Evolutionary conservation across 2,888 invertebrate species (phyloP).

Genomic region (Stramonita haemastoma): DNA sequence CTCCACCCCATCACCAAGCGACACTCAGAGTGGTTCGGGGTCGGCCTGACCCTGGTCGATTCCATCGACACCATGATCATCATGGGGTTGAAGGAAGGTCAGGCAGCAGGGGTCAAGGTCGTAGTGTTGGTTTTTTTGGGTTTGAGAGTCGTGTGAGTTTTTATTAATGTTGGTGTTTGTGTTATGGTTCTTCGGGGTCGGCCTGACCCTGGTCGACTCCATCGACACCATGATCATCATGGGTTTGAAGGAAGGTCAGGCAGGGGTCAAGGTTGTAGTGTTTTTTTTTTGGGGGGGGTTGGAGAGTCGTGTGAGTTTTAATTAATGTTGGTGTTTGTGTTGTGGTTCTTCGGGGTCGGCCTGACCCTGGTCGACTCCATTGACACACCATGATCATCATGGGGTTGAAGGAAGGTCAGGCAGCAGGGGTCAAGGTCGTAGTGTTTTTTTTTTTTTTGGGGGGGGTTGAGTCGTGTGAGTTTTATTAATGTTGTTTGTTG

Average conservation of each 20-base stretch:
- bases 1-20: conserved; percentile 92
- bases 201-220: conserved; percentile 94
- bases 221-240: conserved; percentile 97
- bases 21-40: conserved; percentile 94
- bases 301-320: no score
- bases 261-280: no score
- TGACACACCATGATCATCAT: conserved; percentile 97
- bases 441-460: no score
- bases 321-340: no score
- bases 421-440: no score
- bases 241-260: conserved; percentile 91
- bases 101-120: conserved; percentile 16
- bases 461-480: no score
- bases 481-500: no score
- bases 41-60: conserved; percentile 97
- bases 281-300: no score
- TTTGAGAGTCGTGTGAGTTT: conserved; percentile 90
- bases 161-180: no score
- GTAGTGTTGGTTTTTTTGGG: background rate
- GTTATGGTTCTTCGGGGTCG: no score
- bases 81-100: conserved; percentile 94
- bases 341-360: no score
- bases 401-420: conserved; percentile 91
- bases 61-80: conserved; percentile 96
- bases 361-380: conserved; percentile 96